Evolutionary conservation across 2,888 invertebrate species (phyloP).

Genomic region (Erebia aethiops): DNA sequence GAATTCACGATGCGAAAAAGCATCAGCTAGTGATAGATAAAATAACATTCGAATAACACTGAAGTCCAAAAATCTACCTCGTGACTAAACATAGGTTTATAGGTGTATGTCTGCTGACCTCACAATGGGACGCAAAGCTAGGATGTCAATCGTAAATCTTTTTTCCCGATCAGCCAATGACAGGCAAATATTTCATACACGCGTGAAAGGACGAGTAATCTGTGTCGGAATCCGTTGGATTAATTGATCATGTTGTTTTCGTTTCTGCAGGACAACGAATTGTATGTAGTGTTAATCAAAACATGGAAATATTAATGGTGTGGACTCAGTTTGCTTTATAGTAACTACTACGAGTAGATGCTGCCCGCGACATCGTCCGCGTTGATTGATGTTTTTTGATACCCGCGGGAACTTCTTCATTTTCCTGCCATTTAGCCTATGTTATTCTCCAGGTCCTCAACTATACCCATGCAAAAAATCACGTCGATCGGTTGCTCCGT

Average conservation of each 20-base stretch:
- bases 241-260: conserved; percentile 75
- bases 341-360: too few relatives aligned
- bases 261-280: background rate
- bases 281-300: background rate
- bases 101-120: conserved; percentile 9
- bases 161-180: conserved; percentile 74
- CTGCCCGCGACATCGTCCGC: too few relatives aligned
- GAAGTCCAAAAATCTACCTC: background rate
- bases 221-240: conserved; percentile 76
- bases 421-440: too few relatives aligned
- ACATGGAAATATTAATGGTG: background rate
- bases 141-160: conserved; percentile 71
- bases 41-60: background rate
- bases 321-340: background rate
- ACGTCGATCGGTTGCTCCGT: too few relatives aligned
- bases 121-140: conserved; percentile 45
- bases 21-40: too few relatives aligned
- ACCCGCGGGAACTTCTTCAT: too few relatives aligned
- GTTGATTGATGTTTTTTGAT: too few relatives aligned
- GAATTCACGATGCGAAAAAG: too few relatives aligned
- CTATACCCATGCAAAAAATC: too few relatives aligned
- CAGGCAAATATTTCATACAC: conserved; percentile 76
- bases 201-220: conserved; percentile 64
- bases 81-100: conserved; percentile 11
- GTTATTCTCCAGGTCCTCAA: too few relatives aligned